These are phyloP conservation scores for Tokudaia tokunoshimensis DNA, from an alignment of 2,797 vertebrate genomes.

Conservation along the genomic window DNA sequence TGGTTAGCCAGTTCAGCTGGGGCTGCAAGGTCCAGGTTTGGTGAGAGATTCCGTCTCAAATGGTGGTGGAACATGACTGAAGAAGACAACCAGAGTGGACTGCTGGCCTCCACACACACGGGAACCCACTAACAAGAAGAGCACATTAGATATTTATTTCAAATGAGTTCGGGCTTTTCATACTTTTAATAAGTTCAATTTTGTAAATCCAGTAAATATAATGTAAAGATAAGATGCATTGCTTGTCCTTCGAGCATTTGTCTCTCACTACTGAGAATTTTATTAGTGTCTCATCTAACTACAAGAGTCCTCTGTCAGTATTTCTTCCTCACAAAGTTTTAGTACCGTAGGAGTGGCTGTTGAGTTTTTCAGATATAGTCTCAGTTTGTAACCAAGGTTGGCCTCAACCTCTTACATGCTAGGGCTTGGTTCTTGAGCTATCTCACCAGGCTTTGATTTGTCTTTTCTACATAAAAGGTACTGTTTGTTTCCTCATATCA, in stretches of 20 bases:
- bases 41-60: neutral
- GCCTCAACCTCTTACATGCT: neutral
- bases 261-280: slow-evolving; percentile 2
- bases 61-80: neutral
- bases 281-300: neutral
- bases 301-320: neutral
- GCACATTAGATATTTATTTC: neutral
- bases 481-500: neutral
- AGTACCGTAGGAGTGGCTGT: neutral
- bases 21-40: neutral
- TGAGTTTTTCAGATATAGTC: neutral
- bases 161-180: neutral
- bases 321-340: neutral
- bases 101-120: neutral
- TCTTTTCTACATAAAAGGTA: neutral
- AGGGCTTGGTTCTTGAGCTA: neutral
- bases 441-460: neutral
- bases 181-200: slow-evolving; percentile 18
- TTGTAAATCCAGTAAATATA: slow-evolving; percentile 18
- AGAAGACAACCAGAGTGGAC: neutral
- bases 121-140: neutral
- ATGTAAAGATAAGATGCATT: neutral
- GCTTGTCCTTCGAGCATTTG: neutral
- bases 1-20: neutral
- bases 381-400: neutral